These are phyloP conservation scores for Peromyscus californicus DNA, from an alignment of 2,113 vertebrate species.

Conservation along the genomic window DNA sequence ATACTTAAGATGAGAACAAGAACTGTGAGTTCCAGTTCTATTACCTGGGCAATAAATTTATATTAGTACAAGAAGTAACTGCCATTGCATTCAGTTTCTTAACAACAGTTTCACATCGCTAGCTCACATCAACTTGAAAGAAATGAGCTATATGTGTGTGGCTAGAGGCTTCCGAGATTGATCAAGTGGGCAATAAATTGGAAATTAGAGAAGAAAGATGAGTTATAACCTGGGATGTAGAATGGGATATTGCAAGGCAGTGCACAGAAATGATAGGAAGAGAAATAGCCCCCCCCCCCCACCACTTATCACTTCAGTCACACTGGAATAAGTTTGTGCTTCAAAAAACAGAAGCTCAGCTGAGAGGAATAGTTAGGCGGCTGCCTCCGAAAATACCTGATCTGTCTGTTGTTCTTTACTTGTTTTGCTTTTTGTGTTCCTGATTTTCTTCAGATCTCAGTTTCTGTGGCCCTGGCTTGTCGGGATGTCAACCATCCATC, in stretches of 20 bases:
- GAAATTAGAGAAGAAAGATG: constrained; percentile 10
- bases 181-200: neutral
- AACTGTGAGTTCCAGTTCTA: constrained; percentile 15
- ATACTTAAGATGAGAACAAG: constrained; percentile 28
- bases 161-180: neutral
- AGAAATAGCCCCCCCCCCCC: no score
- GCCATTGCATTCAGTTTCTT: constrained; percentile 15
- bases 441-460: neutral
- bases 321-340: neutral
- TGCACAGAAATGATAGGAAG: neutral
- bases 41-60: constrained; percentile 39
- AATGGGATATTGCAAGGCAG: neutral
- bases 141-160: neutral
- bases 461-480: neutral
- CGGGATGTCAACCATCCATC: no score
- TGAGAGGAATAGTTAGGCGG: neutral
- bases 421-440: neutral
- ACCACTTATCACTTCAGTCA: neutral
- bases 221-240: neutral
- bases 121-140: neutral
- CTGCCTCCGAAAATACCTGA: neutral
- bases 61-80: constrained; percentile 10
- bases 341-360: neutral
- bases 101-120: neutral
- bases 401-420: neutral